Percentiles rank a stretch among this genome's conserved stretches.
Evolutionary conservation across 1,140 invertebrate genomes (phyloP).

Genomic region (Luehdorfia chinensis): DNA sequence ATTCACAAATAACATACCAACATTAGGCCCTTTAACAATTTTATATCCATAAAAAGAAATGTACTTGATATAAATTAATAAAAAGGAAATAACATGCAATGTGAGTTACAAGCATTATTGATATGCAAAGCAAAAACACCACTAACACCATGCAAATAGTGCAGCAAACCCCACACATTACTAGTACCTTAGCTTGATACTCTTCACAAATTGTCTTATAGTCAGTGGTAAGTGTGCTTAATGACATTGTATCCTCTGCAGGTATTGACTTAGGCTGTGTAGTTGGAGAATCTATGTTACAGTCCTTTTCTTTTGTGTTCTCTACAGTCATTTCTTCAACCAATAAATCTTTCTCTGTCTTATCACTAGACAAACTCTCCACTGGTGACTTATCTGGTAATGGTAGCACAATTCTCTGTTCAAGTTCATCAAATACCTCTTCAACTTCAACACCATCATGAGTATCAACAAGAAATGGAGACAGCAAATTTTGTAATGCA

Average conservation of each 20-base stretch:
- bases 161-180: constrained; percentile 33
- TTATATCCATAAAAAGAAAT: too few species aligned
- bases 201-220: constrained; percentile 75
- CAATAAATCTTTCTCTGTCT: constrained; percentile 59
- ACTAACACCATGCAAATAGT: constrained; percentile 34
- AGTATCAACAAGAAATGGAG: constrained; percentile 53
- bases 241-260: constrained; percentile 58
- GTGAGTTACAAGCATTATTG: too few species aligned
- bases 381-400: constrained; percentile 25
- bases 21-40: too few species aligned
- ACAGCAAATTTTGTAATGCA: constrained; percentile 52
- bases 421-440: constrained; percentile 43
- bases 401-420: background rate
- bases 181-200: constrained; percentile 65
- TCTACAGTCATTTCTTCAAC: constrained; percentile 68
- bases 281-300: constrained; percentile 26
- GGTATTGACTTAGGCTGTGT: constrained; percentile 53
- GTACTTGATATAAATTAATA: too few species aligned
- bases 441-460: constrained; percentile 48
- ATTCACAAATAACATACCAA: too few species aligned
- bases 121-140: constrained; percentile 30
- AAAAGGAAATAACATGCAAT: too few species aligned
- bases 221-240: constrained; percentile 70
- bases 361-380: constrained; percentile 38
- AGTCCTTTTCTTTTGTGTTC: constrained; percentile 45